A percentile compares a stretch with the other conserved stretches of the same genome.
These are phyloP conservation scores for Chirona hameri DNA, from an alignment of 2,888 invertebrate genomes.

Conservation along the genomic window DNA sequence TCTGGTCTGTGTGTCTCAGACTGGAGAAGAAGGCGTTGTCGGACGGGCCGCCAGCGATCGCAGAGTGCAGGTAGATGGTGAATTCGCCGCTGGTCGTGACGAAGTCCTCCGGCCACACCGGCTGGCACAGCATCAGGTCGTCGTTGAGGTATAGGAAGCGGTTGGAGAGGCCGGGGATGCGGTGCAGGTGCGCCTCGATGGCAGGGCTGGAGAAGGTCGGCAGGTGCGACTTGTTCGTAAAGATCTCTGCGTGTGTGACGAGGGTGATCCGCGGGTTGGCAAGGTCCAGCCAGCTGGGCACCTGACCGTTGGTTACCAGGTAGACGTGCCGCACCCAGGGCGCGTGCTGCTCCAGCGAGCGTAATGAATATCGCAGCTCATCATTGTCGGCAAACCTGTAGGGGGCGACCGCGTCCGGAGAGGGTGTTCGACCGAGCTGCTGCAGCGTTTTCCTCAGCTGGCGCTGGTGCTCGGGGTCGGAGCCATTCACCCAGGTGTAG, in stretches of 20 bases:
- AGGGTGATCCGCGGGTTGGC: constrained; percentile 63
- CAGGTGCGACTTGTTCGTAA: constrained; percentile 57
- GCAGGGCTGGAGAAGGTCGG: constrained; percentile 76
- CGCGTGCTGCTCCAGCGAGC: constrained; percentile 70
- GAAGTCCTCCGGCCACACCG: constrained; percentile 68
- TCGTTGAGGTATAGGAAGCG: constrained; percentile 75
- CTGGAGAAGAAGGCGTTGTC: constrained; percentile 50
- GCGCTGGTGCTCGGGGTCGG: constrained; percentile 60
- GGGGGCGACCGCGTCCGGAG: neutral
- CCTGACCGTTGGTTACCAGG: constrained; percentile 77
- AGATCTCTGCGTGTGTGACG: constrained; percentile 66
- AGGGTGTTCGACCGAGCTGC: neutral
- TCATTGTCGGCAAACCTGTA: constrained; percentile 37
- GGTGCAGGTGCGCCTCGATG: constrained; percentile 64
- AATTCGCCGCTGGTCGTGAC: constrained; percentile 61
- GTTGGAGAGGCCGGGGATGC: constrained; percentile 68
- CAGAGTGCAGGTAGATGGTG: constrained; percentile 60
- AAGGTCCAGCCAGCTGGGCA: constrained; percentile 73
- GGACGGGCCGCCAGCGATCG: no score
- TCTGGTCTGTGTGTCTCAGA: constrained; percentile 60
- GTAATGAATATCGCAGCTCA: constrained; percentile 55
- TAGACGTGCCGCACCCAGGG: constrained; percentile 75
- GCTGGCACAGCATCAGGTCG: constrained; percentile 67
- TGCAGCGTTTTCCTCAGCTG: constrained; percentile 44
- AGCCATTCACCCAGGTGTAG: constrained; percentile 81